phyloP scores from a whole-genome alignment of 2,888 invertebrate species.

The Ametastegia equiseti region DNA sequence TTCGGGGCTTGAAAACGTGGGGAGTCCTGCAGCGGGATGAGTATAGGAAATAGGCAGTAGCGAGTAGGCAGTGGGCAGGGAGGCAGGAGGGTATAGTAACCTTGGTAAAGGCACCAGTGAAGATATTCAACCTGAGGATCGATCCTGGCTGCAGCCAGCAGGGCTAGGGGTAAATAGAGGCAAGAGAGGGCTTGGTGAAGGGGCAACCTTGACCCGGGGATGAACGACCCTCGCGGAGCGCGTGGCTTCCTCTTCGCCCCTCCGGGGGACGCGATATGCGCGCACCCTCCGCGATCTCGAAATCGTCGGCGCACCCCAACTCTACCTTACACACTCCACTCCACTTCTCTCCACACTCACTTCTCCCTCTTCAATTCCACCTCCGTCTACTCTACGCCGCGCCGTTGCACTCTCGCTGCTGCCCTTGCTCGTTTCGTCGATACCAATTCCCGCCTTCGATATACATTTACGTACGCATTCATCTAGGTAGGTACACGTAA shows the following conservation, averaged over 20 bases:
- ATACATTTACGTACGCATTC: too few relatives aligned
- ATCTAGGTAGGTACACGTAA: too few relatives aligned
- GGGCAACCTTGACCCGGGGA: conserved; percentile 75
- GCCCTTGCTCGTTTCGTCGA: too few relatives aligned
- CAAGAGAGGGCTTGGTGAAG: conserved; percentile 53
- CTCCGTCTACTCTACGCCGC: background rate
- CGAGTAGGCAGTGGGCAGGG: background rate
- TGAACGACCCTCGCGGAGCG: conserved; percentile 72
- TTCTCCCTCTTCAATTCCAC: background rate
- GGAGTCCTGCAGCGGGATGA: too few relatives aligned
- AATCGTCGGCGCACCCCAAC: background rate
- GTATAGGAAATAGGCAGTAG: too few relatives aligned
- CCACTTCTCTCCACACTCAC: background rate
- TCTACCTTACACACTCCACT: too few relatives aligned
- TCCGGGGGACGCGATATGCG: conserved; percentile 45
- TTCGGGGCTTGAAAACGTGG: too few relatives aligned
- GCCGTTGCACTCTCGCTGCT: background rate
- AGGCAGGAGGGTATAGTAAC: conserved; percentile 25
- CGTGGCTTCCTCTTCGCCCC: conserved; percentile 64
- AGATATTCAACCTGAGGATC: conserved; percentile 54
- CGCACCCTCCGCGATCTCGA: conserved; percentile 21
- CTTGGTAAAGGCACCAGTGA: conserved; percentile 26
- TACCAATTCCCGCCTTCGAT: too few relatives aligned
- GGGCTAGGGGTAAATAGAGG: conserved; percentile 28
- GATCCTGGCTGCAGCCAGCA: conserved; percentile 54